Evolutionary conservation across 2,113 vertebrate species (phyloP).

Genomic region (Hypomesus transpacificus): DNA sequence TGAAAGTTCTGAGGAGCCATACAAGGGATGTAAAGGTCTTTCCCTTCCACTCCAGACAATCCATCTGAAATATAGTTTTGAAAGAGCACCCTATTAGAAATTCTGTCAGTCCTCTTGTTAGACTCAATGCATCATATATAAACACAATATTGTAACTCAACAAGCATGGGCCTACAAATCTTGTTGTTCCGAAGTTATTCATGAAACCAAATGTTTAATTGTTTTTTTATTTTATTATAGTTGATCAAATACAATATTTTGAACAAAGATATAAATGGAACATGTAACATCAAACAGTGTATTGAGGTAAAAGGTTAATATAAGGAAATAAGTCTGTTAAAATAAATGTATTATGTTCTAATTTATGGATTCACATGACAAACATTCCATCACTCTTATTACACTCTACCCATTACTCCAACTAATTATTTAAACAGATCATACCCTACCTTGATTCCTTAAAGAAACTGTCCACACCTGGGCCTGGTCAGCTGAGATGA

Average conservation of each 20-base stretch:
- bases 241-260: too few species aligned
- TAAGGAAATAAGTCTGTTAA: too few species aligned
- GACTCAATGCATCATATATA: background rate
- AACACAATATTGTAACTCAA: background rate
- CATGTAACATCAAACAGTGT: too few species aligned
- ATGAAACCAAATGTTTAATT: too few species aligned
- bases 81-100: background rate
- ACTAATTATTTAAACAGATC: background rate
- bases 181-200: too few species aligned
- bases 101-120: background rate
- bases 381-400: background rate
- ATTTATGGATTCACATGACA: background rate
- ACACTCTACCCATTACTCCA: background rate
- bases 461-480: slow-evolving; percentile 70
- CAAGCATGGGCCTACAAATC: too few species aligned
- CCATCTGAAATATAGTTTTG: slow-evolving; percentile 46
- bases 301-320: too few species aligned
- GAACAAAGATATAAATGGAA: too few species aligned
- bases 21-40: slow-evolving; percentile 64
- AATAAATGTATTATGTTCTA: too few species aligned
- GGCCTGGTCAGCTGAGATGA: slow-evolving; percentile 61
- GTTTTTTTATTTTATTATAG: too few species aligned
- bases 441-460: slow-evolving; percentile 66
- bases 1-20: slow-evolving; percentile 48
- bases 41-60: slow-evolving; percentile 56